Conservation (phyloP, 2,888 invertebrate genomes). For the Tetragnatha montana region DNA sequence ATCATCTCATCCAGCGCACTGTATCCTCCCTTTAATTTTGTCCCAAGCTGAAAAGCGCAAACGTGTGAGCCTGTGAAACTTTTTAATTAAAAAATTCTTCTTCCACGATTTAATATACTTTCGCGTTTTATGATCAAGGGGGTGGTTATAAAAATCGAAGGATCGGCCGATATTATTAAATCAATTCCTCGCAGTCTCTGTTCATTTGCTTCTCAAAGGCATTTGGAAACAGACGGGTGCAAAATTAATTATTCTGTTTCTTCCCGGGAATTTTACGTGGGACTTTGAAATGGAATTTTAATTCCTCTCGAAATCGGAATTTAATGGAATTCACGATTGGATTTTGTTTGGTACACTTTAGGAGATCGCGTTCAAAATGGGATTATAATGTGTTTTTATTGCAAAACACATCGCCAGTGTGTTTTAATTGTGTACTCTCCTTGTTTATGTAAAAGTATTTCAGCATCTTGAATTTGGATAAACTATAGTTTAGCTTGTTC, state of each 20-base stretch:
- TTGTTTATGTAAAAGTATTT: too few relatives aligned
- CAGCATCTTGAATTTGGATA: too few relatives aligned
- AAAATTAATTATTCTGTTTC: conserved; percentile 24
- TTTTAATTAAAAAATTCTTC: conserved; percentile 39
- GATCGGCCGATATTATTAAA: conserved; percentile 28
- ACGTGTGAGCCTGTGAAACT: background rate
- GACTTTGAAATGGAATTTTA: conserved; percentile 26
- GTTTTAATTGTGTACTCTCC: background rate
- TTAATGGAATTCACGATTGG: conserved; percentile 2
- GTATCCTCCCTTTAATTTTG: conserved; percentile 14
- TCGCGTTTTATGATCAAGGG: conserved; percentile 25
- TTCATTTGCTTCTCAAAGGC: conserved; percentile 8
- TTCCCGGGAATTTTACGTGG: background rate
- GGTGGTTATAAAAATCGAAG: conserved; percentile 38
- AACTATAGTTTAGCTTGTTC: too few relatives aligned
- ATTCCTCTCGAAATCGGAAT: conserved; percentile 15
- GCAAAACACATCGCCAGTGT: background rate
- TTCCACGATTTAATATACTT: conserved; percentile 37
- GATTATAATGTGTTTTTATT: background rate
- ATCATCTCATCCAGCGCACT: background rate
- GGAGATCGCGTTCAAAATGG: background rate
- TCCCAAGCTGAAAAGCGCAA: background rate
- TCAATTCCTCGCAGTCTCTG: conserved; percentile 12
- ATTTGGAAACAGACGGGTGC: conserved; percentile 1
- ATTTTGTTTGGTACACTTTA: conserved; percentile 4